Base-by-base conservation (phyloP, 92 coral and sea anemone genomes). In the Metridium senile region DNA sequence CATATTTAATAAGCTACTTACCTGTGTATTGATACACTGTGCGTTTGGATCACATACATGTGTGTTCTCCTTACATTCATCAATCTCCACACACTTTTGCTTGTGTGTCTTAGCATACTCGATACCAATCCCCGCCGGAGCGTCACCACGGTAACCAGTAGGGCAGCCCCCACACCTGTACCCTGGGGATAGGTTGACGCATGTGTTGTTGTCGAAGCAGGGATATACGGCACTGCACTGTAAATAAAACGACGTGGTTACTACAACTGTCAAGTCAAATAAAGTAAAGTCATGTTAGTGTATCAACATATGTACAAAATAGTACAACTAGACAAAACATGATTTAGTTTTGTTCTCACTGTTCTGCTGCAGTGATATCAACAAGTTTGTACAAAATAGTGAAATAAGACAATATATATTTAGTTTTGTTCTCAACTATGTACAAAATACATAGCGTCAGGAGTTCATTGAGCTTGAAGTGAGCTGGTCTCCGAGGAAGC, bases 151-250 rank as follows among this genome's bases (percentile, higher is more conserved):
- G 80, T 84, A 87, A 46, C 99, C 99, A 22, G 92, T 74, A 20
- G 99, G 99, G 30, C 99, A 95, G 1, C 93, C 99, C 20, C 89
- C 93, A 75, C 99, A 95, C 31, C 97, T 92, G 77, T 95, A 95
- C 20, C 99, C 99, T 56, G 99, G 99, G 26, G 82, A 72, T 45
- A 88, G 88, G 74, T 95, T 95, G 29, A 83, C 80, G 19, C 99
- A 95, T 32, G 87, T 74, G 66, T 82, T 66, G 45, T 79, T 77
- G 54, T 76, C 88, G 70, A 82, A 91, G 77, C 99, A 95, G 1
- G 99, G 99, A 54, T 71, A 84, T 70, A 92, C 97, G 1, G 43
- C 80, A 11, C 68, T 21, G 74, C 98, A 94, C 98, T 94, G 74
- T 11, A 76, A 58, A 54, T 22, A 47, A 77, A 2, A 39, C 0